phyloP scores from a whole-genome alignment of 1,140 invertebrate species.

The Physella acuta region DNA sequence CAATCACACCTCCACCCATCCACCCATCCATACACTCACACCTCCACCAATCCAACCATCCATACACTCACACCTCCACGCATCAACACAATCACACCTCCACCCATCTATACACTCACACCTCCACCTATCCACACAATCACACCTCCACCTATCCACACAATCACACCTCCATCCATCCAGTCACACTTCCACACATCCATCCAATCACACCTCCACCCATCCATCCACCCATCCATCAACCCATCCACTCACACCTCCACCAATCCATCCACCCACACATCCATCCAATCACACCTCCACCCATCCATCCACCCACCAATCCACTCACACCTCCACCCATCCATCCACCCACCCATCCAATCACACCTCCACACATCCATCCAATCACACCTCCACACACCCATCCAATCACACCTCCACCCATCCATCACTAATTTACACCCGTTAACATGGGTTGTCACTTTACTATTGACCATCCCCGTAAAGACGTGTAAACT shows the following conservation, averaged over 20 bases:
- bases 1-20: neutral
- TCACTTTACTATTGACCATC: no score
- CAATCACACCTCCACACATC: neutral
- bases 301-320: no score
- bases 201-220: neutral
- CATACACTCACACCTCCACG: neutral
- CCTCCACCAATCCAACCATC: neutral
- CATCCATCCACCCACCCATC: no score
- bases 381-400: no score
- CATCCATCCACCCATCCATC: no score
- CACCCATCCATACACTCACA: neutral
- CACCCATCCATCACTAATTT: no score
- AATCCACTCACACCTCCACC: constrained; percentile 9
- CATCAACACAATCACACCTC: neutral
- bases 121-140: neutral
- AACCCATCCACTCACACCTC: no score
- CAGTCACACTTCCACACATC: neutral
- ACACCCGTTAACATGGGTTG: no score
- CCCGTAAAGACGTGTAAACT: no score
- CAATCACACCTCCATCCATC: constrained; percentile 5
- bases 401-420: no score
- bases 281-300: constrained; percentile 2
- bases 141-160: neutral
- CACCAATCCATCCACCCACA: neutral
- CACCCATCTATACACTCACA: neutral